phyloP scores from a whole-genome alignment of 2,888 invertebrate genomes.

The Aspidiotus rigidus region DNA sequence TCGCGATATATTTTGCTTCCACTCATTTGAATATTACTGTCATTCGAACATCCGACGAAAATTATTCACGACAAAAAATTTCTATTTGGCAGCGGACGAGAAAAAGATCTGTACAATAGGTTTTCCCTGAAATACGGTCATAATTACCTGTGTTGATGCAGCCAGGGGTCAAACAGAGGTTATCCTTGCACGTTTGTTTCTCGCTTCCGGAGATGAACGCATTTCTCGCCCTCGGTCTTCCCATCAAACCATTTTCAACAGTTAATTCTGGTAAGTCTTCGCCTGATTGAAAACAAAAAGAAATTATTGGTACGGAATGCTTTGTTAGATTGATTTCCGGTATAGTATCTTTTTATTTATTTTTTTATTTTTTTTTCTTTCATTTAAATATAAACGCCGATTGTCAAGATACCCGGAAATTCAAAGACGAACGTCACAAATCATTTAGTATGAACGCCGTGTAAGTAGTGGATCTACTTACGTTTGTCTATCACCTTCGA shows the following conservation, averaged over 20 bases:
- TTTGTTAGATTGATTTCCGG: neutral
- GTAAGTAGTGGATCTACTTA: slow-evolving; percentile 37
- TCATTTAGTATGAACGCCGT: no score
- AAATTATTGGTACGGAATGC: neutral
- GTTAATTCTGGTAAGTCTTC: slow-evolving; percentile 42
- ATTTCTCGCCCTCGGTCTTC: slow-evolving; percentile 32
- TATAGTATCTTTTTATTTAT: neutral
- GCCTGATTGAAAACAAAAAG: slow-evolving; percentile 35
- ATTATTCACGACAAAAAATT: neutral
- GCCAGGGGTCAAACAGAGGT: slow-evolving; percentile 62
- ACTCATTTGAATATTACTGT: neutral
- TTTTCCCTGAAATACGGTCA: neutral
- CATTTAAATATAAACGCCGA: no score
- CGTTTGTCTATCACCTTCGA: slow-evolving; percentile 37
- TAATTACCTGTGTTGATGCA: slow-evolving; percentile 66
- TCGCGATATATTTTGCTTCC: neutral
- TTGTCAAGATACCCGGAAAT: no score
- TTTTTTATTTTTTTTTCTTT: no score
- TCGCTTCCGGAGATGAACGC: slow-evolving; percentile 40
- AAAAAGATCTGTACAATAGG: neutral
- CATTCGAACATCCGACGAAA: no score
- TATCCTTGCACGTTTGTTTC: slow-evolving; percentile 42
- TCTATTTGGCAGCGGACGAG: neutral
- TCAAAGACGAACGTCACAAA: no score
- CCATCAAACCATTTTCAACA: slow-evolving; percentile 35